These are phyloP conservation scores for Notolepis coatsorum DNA, from an alignment of 2,797 vertebrate species.

Conservation along the genomic window DNA sequence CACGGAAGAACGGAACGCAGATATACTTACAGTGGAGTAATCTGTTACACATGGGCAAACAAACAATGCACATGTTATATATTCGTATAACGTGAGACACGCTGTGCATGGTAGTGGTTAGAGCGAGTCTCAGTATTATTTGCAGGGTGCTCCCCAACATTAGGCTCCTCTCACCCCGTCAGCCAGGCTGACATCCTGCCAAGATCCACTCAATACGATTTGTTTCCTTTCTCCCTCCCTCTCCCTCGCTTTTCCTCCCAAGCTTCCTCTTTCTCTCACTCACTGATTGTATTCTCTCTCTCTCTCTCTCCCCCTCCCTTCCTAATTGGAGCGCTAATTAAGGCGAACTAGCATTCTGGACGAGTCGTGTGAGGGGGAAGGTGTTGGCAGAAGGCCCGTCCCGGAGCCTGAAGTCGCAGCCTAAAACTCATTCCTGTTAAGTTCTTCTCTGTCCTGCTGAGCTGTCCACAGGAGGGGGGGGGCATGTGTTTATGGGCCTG, in stretches of 20 bases:
- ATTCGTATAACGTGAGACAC: conserved; percentile 14
- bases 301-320: conserved; percentile 32
- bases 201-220: conserved; percentile 66
- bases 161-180: conserved; percentile 63
- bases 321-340: conserved; percentile 72
- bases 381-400: conserved; percentile 54
- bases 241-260: conserved; percentile 7
- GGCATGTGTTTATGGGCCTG: conserved; percentile 48
- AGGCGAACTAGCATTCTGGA: conserved; percentile 68
- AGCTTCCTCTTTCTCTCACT: neutral
- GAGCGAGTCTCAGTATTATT: conserved; percentile 34
- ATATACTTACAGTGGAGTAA: neutral
- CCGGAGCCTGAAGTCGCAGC: conserved; percentile 44
- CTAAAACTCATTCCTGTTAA: conserved; percentile 31
- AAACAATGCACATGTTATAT: too few relatives aligned
- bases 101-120: conserved; percentile 20
- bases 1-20: neutral
- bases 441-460: conserved; percentile 7
- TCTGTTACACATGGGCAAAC: too few relatives aligned
- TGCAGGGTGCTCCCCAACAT: conserved; percentile 46
- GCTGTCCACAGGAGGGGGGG: conserved; percentile 27
- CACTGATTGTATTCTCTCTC: neutral
- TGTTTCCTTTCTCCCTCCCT: conserved; percentile 39
- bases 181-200: conserved; percentile 69
- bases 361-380: conserved; percentile 33